Conservation (phyloP, 2,113 vertebrate species). For the Cynopterus brachyotis region DNA sequence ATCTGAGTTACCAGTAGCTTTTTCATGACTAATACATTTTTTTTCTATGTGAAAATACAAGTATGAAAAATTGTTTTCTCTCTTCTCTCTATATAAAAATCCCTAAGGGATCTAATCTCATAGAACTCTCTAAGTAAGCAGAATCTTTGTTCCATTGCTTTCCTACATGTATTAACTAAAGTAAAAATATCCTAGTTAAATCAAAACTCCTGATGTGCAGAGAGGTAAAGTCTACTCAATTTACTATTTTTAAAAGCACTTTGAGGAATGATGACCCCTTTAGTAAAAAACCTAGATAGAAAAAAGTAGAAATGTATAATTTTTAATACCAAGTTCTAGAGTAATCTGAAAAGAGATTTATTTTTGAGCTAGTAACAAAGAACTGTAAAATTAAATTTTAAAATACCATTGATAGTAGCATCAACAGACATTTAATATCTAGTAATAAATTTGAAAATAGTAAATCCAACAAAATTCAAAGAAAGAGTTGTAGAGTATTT, state of each 20-base stretch:
- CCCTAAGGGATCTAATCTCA: neutral
- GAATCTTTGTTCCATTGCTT: neutral
- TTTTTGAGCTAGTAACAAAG: no score
- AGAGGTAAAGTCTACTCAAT: neutral
- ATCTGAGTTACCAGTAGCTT: neutral
- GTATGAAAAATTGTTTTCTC: neutral
- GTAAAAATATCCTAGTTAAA: neutral
- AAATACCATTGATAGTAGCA: no score
- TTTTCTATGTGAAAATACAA: neutral
- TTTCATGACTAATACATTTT: neutral
- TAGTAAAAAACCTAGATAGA: neutral
- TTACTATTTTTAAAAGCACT: constrained; percentile 8
- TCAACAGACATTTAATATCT: no score
- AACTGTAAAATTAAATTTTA: no score
- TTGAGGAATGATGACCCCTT: neutral
- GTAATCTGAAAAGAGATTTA: neutral
- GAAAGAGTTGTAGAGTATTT: neutral
- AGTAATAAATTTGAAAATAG: no score
- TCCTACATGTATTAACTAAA: neutral
- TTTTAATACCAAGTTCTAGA: neutral
- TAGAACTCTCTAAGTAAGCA: neutral
- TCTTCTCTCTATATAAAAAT: neutral
- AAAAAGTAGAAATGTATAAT: neutral
- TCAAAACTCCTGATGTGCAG: neutral
- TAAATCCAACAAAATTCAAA: no score